Evolutionary conservation across 2,888 invertebrate genomes (phyloP), one percentile per base, ranked within the genome.

Genomic region (Lampropteryx suffumata): DNA sequence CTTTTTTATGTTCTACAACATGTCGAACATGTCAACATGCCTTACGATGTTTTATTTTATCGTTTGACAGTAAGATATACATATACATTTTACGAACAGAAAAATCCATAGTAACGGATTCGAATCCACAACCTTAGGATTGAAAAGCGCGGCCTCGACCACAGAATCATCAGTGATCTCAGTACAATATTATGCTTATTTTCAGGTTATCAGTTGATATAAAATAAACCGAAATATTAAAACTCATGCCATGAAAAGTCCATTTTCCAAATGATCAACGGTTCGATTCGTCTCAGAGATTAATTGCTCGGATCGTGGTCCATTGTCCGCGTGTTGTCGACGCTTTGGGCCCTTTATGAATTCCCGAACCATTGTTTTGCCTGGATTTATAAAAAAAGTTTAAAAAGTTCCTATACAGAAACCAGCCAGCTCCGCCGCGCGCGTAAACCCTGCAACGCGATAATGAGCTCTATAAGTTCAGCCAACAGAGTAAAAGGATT

Each of bases 271-370:
- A 65, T 62, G 44, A 48, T 41, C 39, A 44, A 48, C 54, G 62
- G 77, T 82, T 85, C 83, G 84, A 87, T 85, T 79, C 74, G 72
- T 73, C 73, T 69, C 73, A 63, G 79, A 87, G 86, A 87, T 87
- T 86, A 85, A 87, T 87, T 82, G 84, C 82, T 72, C 71, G 67
- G 75, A 80, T 82, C 80, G 76, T 61, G 65, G 44, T 61, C 82
- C 71, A 82, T 85, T 85, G 84, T 83, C 71, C 71, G 69, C 60
- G 71, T 79, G 77, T 73, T 84, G 82, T 84, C 77, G 82, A 78
- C 81, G 81, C 72, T 76, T 80, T 76, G 71, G 27, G 76, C 65
- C 75, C 79, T 81, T 84, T 81, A 84, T 84, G 78, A 83, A 84
- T 79, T 78, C 79, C 66, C 73, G 62, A 67, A 69, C 80, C 81